Evolutionary conservation across 2,888 invertebrate species (phyloP).

Genomic region (Falcaria lacertinaria): DNA sequence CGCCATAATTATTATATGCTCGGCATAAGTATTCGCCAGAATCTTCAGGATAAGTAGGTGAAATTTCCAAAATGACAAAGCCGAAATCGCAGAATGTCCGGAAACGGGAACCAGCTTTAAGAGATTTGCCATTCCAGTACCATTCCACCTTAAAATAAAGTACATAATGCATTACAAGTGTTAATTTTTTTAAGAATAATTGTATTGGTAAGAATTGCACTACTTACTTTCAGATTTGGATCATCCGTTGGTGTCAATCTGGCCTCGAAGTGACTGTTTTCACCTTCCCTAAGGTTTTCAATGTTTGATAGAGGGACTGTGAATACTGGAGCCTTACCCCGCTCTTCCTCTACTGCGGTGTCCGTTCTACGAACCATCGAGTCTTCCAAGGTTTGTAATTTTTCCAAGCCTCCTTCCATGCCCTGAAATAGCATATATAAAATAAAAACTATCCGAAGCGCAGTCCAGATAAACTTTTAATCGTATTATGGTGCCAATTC

Average conservation of each 20-base stretch:
- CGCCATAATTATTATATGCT: slow-evolving; percentile 92
- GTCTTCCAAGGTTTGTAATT: slow-evolving; percentile 95
- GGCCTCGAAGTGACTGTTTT: slow-evolving; percentile 95
- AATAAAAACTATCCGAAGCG: not conserved
- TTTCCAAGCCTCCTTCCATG: slow-evolving; percentile 97
- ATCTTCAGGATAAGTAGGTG: slow-evolving; percentile 97
- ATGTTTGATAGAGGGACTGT: slow-evolving; percentile 93
- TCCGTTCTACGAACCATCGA: slow-evolving; percentile 89
- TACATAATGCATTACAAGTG: slow-evolving; percentile 1
- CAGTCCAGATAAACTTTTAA: no score
- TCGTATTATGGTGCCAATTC: no score
- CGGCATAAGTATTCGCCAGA: slow-evolving; percentile 95
- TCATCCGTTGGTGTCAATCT: slow-evolving; percentile 94
- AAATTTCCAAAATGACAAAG: slow-evolving; percentile 97
- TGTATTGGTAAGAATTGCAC: not conserved
- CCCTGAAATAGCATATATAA: slow-evolving; percentile 72
- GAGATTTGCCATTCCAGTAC: slow-evolving; percentile 95
- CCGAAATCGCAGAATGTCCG: slow-evolving; percentile 99
- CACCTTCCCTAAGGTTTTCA: slow-evolving; percentile 92
- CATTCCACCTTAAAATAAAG: slow-evolving; percentile 85
- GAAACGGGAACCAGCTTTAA: slow-evolving; percentile 94
- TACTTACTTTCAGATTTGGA: slow-evolving; percentile 87
- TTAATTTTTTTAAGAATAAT: no score
- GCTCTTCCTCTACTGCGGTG: slow-evolving; percentile 85
- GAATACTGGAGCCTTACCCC: slow-evolving; percentile 93